phyloP scores from a whole-genome alignment of 2,113 vertebrate species.

The Planiliza haematocheilus region DNA sequence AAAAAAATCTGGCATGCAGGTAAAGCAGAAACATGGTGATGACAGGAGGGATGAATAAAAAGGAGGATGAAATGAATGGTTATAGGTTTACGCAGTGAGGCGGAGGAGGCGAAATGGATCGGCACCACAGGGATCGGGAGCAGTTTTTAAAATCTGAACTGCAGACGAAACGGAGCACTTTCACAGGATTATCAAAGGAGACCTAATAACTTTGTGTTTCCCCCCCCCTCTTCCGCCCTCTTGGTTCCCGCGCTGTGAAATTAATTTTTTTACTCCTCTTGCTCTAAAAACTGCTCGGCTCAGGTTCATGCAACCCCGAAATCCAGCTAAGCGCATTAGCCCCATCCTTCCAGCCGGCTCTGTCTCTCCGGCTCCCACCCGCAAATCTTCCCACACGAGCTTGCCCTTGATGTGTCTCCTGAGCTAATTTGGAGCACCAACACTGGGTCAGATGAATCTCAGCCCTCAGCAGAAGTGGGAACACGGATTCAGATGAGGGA shows the following conservation, averaged over 20 bases:
- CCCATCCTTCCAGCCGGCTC: constrained; percentile 25
- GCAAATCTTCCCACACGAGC: constrained; percentile 31
- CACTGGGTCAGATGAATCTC: constrained; percentile 51
- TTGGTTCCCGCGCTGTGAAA: constrained; percentile 32
- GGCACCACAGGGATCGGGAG: constrained; percentile 8
- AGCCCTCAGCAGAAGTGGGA: constrained; percentile 53
- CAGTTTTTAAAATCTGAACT: constrained; percentile 1
- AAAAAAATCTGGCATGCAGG: constrained; percentile 52
- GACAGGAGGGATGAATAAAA: constrained; percentile 20
- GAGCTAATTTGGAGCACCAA: constrained; percentile 65
- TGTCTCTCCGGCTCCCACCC: constrained; percentile 40
- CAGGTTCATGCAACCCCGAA: constrained; percentile 36
- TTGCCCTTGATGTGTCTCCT: constrained; percentile 71
- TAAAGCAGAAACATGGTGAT: constrained; percentile 36
- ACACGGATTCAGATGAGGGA: constrained; percentile 58
- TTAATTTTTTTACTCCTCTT: constrained; percentile 41
- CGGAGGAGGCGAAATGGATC: constrained; percentile 28
- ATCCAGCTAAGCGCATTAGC: constrained; percentile 52
- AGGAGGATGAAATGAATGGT: background rate
- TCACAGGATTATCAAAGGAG: constrained; percentile 36
- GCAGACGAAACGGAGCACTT: constrained; percentile 6
- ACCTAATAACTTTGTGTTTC: constrained; percentile 30
- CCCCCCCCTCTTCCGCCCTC: constrained; percentile 23
- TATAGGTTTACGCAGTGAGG: background rate
- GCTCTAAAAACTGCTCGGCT: constrained; percentile 39